Evolutionary conservation across 2,797 vertebrate species (phyloP), one percentile per base, ranked within the genome.

Genomic region (Brachyrhaphis roseni): DNA sequence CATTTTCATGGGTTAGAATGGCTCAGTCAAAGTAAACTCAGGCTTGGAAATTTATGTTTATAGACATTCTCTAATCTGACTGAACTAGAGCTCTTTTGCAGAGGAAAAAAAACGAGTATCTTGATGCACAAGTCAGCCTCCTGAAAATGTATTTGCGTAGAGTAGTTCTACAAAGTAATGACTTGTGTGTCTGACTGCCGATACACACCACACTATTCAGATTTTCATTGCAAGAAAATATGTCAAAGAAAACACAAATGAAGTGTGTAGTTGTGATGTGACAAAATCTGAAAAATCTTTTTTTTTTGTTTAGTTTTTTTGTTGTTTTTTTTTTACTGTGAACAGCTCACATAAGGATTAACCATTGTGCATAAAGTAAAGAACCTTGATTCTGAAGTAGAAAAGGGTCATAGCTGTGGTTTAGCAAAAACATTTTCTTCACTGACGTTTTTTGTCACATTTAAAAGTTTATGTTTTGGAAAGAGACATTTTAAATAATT

Each of bases 401-500:
- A 59, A 59, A 59, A 59, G 5, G 6, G n/a, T 59, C 12, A 59
- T 31, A 8, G 62, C 34, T 23, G 8, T 11, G 34, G 34, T 66
- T 23, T 23, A 26, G 64, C 20, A 68, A 41, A 68, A 20, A 39
- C 23, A 68, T 41, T 68, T 68, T 41, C 64, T 4, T 68, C 20
- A 41, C 36, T 26, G 10, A 41, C 36, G 11, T 26, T 41, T 41
- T 68, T 41, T 4, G 36, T 43, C 8, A 68, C 41, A 41, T 26
- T 68, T 12, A 41, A 43, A 57, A 45, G 23, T 57, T 7, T 31
- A 72, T 4, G n/a, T 34, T 73, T 34, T 34, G 45, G 28, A 73
- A 26, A 15, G 20, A 7, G 76, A 84, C 85, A 64, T 0, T 59
- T 85, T 57, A 72, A 66, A 78, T 81, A 31, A 81, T 83, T 75